Base-by-base conservation (phyloP, 2,797 vertebrate genomes). In the Pogoniulus pusillus region DNA sequence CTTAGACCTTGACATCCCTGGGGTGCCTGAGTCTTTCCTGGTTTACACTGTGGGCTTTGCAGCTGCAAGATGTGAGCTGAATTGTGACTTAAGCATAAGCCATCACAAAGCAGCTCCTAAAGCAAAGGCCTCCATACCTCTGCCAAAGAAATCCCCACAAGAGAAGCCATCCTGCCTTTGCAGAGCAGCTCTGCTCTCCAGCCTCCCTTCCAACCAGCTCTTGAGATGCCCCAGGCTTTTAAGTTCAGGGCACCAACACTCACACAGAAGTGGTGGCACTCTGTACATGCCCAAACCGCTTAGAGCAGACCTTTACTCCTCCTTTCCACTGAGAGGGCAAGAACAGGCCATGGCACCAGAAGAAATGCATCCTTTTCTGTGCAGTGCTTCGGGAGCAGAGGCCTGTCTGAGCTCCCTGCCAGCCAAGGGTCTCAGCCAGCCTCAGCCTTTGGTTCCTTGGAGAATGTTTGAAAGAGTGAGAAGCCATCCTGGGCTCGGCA, bases 401-500 rank as follows among this genome's bases (percentile, higher is more conserved):
- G 86, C 91, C 92, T 94, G 91, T 88, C 87, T 93, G 78, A 89
- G 70, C 80, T 96, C 85, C 9, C 84, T 87, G 86, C 91, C 70
- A 94, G 90, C 91, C 71, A 83, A 92, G 4, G 0, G 95, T 92
- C 79, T 90, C 92, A 90, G 83, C 62, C 63, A 68, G 91, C 85
- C 65, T 87, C 65, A 84, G 89, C 80, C 89, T 94, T 94, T 84
- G 98, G 98, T 98, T 98, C 98, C 97, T 97, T 96, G 94, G 97
- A 97, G 96, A 96, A 98, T 98, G 97, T 97, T 97, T 98, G 79
- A 97, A 97, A 98, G 98, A 87, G 96, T 97, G 97, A 98, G 98
- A 98, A 96, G 93, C 96, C 97, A 98, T 96, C 97, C 97, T 91
- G 92, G 43, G 95, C 97, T 98, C 93, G 93, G 98, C 98, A 98